Evolutionary conservation across 2,797 vertebrate species (phyloP).

Genomic region (Rhabdomys pumilio): DNA sequence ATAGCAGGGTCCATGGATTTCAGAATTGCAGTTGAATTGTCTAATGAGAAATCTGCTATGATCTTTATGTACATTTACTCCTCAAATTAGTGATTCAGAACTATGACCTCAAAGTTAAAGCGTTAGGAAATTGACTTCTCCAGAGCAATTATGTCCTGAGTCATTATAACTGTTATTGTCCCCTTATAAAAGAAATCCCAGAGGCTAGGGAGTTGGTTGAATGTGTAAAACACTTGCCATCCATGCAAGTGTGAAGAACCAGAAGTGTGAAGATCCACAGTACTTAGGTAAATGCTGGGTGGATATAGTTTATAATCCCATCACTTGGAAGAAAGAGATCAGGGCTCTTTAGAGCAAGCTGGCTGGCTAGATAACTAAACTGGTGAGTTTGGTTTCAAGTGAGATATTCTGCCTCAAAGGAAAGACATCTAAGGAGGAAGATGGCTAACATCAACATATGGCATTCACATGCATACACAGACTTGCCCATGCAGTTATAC

Average conservation of each 20-base stretch:
- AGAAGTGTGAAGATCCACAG: background rate
- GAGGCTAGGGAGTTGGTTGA: background rate
- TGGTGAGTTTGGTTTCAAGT: background rate
- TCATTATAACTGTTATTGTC: background rate
- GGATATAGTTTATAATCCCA: background rate
- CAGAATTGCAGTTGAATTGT: background rate
- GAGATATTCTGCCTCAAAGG: background rate
- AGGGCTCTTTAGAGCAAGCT: background rate
- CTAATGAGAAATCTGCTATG: background rate
- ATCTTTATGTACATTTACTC: background rate
- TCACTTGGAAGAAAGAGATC: background rate
- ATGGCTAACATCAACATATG: too few relatives aligned
- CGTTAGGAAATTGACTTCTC: background rate
- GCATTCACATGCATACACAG: background rate
- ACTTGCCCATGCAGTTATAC: too few relatives aligned
- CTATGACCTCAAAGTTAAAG: background rate
- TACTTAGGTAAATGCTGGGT: background rate
- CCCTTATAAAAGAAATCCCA: background rate
- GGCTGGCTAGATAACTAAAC: background rate
- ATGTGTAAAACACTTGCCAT: background rate
- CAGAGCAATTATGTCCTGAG: background rate
- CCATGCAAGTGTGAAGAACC: background rate
- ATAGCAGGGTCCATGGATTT: slow-evolving; percentile 15
- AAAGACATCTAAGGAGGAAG: background rate
- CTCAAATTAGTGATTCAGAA: background rate